Evolutionary conservation across 1,140 invertebrate genomes (phyloP).

Genomic region (Sycophaga agraensis): DNA sequence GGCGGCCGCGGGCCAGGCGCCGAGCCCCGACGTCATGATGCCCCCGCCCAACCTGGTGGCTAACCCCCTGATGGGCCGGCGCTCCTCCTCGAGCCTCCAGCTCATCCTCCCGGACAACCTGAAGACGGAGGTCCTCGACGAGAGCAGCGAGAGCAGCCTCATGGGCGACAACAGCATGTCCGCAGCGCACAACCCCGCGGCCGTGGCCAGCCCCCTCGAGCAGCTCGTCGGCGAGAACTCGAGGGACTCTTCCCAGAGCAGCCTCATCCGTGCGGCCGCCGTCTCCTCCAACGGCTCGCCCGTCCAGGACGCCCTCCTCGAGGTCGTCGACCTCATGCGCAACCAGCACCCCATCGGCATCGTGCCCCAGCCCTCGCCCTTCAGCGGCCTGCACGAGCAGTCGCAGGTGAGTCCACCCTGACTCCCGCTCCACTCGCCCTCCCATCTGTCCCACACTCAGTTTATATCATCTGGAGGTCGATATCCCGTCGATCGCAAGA

Average conservation of each 20-base stretch:
- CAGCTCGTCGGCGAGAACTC: slow-evolving; percentile 50
- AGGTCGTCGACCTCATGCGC: slow-evolving; percentile 51
- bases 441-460: too few species aligned
- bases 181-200: slow-evolving; percentile 31
- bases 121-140: slow-evolving; percentile 72
- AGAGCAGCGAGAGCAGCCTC: slow-evolving; percentile 66
- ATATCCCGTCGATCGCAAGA: too few species aligned
- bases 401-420: slow-evolving; percentile 38
- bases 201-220: slow-evolving; percentile 44
- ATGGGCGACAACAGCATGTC: slow-evolving; percentile 57
- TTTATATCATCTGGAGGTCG: too few species aligned
- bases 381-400: slow-evolving; percentile 46
- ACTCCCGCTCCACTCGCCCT: too few species aligned
- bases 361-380: slow-evolving; percentile 42
- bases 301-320: slow-evolving; percentile 47
- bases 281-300: slow-evolving; percentile 39
- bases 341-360: slow-evolving; percentile 47
- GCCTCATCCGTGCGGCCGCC: slow-evolving; percentile 37
- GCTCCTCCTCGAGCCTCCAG: slow-evolving; percentile 50
- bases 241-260: slow-evolving; percentile 39
- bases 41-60: slow-evolving; percentile 41
- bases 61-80: slow-evolving; percentile 44
- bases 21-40: slow-evolving; percentile 52
- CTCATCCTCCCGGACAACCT: slow-evolving; percentile 57
- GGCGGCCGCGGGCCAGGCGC: slow-evolving; percentile 33